phyloP scores from a whole-genome alignment of 1,140 invertebrate species.

The Drosophila takahashii region DNA sequence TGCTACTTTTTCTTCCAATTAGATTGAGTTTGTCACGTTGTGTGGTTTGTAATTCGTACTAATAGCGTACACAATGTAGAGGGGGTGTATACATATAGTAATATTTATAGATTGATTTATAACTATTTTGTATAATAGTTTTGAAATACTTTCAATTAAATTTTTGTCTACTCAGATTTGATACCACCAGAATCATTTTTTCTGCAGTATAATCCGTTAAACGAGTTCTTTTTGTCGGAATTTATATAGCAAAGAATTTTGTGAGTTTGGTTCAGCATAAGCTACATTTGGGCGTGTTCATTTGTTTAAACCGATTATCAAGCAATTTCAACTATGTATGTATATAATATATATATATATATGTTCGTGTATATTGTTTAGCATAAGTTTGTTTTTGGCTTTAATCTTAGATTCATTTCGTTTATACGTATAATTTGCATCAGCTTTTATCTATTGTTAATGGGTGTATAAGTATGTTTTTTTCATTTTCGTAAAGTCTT shows the following conservation, averaged over 20 bases:
- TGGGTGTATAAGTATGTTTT: slow-evolving; percentile 23
- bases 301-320: slow-evolving; percentile 72
- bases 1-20: slow-evolving; percentile 72
- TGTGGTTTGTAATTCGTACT: slow-evolving; percentile 64
- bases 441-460: slow-evolving; percentile 44
- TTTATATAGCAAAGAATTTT: slow-evolving; percentile 37
- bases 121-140: slow-evolving; percentile 71
- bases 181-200: slow-evolving; percentile 34
- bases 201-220: slow-evolving; percentile 20
- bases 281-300: slow-evolving; percentile 65
- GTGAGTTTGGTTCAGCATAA: slow-evolving; percentile 51
- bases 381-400: slow-evolving; percentile 75
- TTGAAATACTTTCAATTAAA: slow-evolving; percentile 74
- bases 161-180: slow-evolving; percentile 35
- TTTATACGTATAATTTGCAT: slow-evolving; percentile 66
- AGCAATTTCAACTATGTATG: slow-evolving; percentile 76
- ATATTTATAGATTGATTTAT: slow-evolving; percentile 63
- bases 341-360: slow-evolving; percentile 40
- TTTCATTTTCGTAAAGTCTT: slow-evolving; percentile 41
- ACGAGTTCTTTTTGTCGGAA: slow-evolving; percentile 25
- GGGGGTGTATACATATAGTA: slow-evolving; percentile 69
- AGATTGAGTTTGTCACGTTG: slow-evolving; percentile 72
- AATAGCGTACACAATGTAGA: slow-evolving; percentile 68
- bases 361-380: slow-evolving; percentile 56
- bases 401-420: slow-evolving; percentile 77